These are phyloP conservation scores for Calliopum simillimum DNA, from an alignment of 2,888 invertebrate species.

Conservation along the genomic window DNA sequence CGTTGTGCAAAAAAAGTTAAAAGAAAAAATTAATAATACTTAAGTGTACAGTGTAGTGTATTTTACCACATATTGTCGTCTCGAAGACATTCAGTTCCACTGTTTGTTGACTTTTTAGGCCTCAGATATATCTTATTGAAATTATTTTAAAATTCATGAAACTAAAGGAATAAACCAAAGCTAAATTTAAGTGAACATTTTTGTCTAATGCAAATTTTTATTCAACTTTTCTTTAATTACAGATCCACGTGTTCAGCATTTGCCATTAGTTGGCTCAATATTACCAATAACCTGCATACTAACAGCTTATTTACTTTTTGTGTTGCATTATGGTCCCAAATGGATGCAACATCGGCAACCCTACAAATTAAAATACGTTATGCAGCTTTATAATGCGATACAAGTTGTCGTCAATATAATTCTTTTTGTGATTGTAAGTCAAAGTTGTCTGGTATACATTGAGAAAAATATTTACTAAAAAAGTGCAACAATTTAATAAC, in stretches of 20 bases:
- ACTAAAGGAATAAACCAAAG: no score
- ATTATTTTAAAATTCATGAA: no score
- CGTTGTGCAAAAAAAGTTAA: no score
- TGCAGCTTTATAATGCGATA: constrained; percentile 76
- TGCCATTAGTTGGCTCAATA: constrained; percentile 77
- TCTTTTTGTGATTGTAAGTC: constrained; percentile 48
- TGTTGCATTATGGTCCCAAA: constrained; percentile 77
- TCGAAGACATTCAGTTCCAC: no score
- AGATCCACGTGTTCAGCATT: constrained; percentile 70
- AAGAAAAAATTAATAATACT: no score
- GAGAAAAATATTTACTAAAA: background rate
- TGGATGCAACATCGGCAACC: constrained; percentile 77
- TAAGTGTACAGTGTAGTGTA: no score
- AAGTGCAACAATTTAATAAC: background rate
- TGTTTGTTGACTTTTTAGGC: no score
- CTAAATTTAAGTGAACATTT: no score
- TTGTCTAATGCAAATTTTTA: no score
- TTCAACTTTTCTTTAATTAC: background rate
- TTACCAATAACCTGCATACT: constrained; percentile 71
- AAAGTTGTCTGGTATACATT: background rate
- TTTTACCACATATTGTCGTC: no score
- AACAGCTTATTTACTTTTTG: constrained; percentile 75
- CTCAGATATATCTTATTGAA: no score
- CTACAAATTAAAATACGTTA: constrained; percentile 72
- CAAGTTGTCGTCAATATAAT: constrained; percentile 66